A percentile compares a stretch with the other conserved stretches of the same genome.
phyloP scores from a whole-genome alignment of 2,888 invertebrate genomes.

The Pomacea canaliculata region DNA sequence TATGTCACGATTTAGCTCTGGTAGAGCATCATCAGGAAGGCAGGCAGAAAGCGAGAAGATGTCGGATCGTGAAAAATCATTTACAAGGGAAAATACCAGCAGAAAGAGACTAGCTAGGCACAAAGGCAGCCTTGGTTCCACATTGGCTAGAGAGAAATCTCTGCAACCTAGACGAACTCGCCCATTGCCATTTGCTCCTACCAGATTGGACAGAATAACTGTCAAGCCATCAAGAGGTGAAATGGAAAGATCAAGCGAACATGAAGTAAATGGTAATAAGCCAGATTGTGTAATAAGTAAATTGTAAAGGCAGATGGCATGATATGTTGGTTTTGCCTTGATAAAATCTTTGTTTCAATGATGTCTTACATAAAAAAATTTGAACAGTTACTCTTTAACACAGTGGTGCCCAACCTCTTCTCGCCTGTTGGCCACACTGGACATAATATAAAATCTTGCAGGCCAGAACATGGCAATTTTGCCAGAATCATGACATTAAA shows the following conservation, averaged over 20 bases:
- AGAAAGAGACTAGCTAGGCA: constrained; percentile 2
- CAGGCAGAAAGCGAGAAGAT: not conserved
- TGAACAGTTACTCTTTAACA: not conserved
- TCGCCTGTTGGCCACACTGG: no score
- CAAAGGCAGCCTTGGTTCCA: constrained; percentile 9
- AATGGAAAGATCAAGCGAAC: constrained; percentile 6
- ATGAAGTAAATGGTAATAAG: no score
- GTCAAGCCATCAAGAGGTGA: not conserved
- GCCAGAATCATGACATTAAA: no score
- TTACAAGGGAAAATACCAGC: no score
- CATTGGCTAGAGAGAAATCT: not conserved
- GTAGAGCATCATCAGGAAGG: not conserved
- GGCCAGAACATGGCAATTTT: no score
- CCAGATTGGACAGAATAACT: constrained; percentile 9
- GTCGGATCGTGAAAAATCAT: not conserved
- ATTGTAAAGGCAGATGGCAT: no score
- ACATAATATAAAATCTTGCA: no score
- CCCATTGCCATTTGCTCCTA: constrained; percentile 18
- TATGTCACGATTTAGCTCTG: not conserved
- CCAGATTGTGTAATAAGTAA: no score
- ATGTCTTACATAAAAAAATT: no score
- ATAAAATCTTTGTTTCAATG: no score
- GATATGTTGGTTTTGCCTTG: no score
- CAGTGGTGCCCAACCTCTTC: not conserved
- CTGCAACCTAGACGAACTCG: not conserved